Percentiles rank a stretch among this genome's conserved stretches.
Evolutionary conservation across 2,113 vertebrate genomes (phyloP).

Genomic region (Spizaetus ornatus): DNA sequence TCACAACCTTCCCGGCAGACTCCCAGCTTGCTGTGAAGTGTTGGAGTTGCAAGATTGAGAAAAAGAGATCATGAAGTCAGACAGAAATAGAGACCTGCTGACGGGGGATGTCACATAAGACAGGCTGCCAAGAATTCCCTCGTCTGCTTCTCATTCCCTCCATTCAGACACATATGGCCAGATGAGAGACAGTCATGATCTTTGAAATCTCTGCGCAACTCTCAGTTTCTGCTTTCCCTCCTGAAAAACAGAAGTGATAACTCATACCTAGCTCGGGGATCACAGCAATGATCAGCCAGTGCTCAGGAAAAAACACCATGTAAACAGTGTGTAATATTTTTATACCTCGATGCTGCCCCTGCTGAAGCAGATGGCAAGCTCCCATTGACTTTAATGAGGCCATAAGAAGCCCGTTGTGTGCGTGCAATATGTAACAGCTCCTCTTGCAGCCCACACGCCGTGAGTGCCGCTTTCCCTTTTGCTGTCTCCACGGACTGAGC

Average conservation of each 20-base stretch:
- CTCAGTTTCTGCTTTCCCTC: not conserved
- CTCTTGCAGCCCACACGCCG: rapidly evolving
- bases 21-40: not conserved
- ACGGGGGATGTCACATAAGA: not conserved
- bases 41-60: not conserved
- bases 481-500: not conserved
- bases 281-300: not conserved
- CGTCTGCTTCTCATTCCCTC: not conserved
- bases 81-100: not conserved
- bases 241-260: not conserved
- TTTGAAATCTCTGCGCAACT: not conserved
- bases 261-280: not conserved
- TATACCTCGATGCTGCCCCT: not conserved
- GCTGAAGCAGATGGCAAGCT: slow-evolving; percentile 27
- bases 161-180: not conserved
- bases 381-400: slow-evolving; percentile 13
- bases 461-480: not conserved
- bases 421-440: not conserved
- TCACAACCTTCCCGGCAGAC: not conserved
- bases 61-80: not conserved
- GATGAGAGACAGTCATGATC: not conserved
- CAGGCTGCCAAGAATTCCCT: slow-evolving; percentile 11
- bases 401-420: not conserved
- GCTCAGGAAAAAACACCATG: not conserved
- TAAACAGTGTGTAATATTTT: not conserved